These are phyloP conservation scores for Melanerpes aurifrons DNA, from an alignment of 2,113 vertebrate genomes.

Conservation along the genomic window DNA sequence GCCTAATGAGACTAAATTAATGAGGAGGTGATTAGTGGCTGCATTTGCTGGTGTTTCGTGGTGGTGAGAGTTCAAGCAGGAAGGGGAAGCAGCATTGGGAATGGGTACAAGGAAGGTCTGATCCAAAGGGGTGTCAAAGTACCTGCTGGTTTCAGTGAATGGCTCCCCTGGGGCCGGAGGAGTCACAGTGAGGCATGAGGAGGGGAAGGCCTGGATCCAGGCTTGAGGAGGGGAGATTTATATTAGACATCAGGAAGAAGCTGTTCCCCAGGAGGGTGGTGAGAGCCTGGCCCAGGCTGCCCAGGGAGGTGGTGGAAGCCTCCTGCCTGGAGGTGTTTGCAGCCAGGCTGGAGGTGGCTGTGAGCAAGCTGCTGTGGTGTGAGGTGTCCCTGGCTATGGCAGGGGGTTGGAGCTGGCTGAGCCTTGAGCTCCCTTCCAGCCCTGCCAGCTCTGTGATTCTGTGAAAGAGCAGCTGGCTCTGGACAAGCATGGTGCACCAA, in stretches of 20 bases:
- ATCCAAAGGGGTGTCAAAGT: accelerated
- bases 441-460: too few relatives aligned
- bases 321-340: too few relatives aligned
- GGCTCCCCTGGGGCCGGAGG: not conserved
- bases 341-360: too few relatives aligned
- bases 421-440: too few relatives aligned
- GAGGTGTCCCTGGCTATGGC: too few relatives aligned
- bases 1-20: not conserved
- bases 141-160: not conserved
- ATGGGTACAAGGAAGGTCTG: not conserved
- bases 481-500: accelerated
- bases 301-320: too few relatives aligned
- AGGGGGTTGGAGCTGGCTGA: too few relatives aligned
- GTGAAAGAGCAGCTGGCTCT: not conserved
- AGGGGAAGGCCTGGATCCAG: not conserved
- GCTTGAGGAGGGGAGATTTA: too few relatives aligned
- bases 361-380: too few relatives aligned
- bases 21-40: not conserved
- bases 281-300: too few relatives aligned
- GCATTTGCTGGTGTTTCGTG: not conserved
- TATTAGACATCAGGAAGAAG: too few relatives aligned
- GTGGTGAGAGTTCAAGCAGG: not conserved
- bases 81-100: not conserved
- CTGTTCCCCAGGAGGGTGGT: too few relatives aligned
- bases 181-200: not conserved